phyloP scores from a whole-genome alignment of 2,888 invertebrate genomes.

The Lepidocyrtoides sp. region DNA sequence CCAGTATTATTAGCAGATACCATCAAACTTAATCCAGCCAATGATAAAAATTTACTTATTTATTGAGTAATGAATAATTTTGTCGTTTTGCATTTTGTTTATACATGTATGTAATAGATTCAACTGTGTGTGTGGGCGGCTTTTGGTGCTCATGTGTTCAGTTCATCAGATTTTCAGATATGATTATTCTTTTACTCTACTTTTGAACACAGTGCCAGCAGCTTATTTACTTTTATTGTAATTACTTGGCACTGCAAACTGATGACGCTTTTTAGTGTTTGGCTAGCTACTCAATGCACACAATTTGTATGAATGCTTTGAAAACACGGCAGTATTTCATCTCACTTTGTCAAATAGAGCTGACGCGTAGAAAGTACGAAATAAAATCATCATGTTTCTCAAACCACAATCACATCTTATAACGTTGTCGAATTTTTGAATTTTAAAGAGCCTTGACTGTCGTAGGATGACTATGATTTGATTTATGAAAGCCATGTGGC shows the following conservation, averaged over 20 bases:
- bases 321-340: neutral
- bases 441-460: neutral
- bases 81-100: neutral
- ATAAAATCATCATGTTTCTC: neutral
- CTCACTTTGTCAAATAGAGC: no score
- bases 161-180: neutral
- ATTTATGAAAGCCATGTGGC: constrained; percentile 56
- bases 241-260: neutral
- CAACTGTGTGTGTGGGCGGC: no score
- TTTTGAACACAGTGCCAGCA: no score
- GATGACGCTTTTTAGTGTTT: neutral
- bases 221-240: neutral
- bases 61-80: neutral
- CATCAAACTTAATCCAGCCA: neutral
- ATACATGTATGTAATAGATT: no score
- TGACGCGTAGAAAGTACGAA: neutral
- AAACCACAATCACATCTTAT: constrained; percentile 3
- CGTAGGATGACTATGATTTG: constrained; percentile 31
- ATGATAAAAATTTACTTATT: neutral
- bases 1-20: neutral
- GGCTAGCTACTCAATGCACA: constrained; percentile 1
- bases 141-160: neutral
- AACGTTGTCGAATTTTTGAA: neutral
- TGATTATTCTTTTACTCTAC: neutral
- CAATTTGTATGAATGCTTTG: neutral